phyloP scores from a whole-genome alignment of 1,140 invertebrate genomes.

The Panulirus ornatus region DNA sequence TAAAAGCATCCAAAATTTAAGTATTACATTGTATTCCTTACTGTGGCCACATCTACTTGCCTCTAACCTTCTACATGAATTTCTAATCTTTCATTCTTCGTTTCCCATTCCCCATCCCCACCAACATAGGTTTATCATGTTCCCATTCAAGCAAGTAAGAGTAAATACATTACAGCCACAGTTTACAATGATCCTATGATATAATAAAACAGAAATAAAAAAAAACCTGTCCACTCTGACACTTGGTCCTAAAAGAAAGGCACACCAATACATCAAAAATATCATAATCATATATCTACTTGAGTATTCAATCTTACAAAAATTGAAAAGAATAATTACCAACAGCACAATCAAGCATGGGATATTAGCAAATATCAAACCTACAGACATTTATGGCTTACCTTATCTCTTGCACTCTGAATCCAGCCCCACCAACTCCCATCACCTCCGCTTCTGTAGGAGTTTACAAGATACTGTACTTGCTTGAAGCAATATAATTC shows the following conservation, averaged over 20 bases:
- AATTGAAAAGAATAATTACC: neutral
- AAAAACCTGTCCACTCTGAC: neutral
- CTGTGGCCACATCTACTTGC: neutral
- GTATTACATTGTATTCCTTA: neutral
- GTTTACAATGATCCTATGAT: too few species aligned
- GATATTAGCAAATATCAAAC: neutral
- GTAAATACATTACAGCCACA: too few species aligned
- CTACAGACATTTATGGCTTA: neutral
- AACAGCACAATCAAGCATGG: neutral
- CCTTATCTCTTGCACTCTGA: conserved; percentile 71
- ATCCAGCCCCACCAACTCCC: conserved; percentile 74
- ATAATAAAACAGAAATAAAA: too few species aligned
- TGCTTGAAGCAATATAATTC: too few species aligned
- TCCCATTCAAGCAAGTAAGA: too few species aligned
- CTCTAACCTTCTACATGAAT: too few species aligned
- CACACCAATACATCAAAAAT: neutral
- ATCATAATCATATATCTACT: neutral
- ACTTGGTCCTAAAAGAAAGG: neutral
- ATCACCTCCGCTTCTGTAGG: conserved; percentile 65
- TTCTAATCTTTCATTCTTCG: too few species aligned
- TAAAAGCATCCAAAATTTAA: neutral
- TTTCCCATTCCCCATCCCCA: too few species aligned
- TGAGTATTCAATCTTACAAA: neutral
- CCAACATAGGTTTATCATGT: too few species aligned
- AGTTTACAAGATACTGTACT: conserved; percentile 2